Percentiles rank a stretch among this genome's conserved stretches.
These are phyloP conservation scores for Bellardia bayeri DNA, from an alignment of 2,888 invertebrate species.

Conservation along the genomic window DNA sequence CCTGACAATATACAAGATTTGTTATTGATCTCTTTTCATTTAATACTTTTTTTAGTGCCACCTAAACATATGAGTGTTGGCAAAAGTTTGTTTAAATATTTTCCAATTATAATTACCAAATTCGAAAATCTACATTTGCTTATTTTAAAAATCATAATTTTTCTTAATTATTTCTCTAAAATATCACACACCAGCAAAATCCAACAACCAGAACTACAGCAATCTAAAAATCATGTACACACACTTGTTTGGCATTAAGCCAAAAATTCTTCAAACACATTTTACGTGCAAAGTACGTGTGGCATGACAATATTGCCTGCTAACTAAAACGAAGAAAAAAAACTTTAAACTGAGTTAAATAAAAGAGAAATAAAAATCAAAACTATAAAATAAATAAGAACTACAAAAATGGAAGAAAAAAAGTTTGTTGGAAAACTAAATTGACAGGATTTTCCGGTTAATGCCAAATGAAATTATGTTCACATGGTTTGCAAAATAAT, in stretches of 20 bases:
- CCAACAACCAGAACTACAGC: background rate
- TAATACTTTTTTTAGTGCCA: background rate
- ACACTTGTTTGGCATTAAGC: slow-evolving; percentile 71
- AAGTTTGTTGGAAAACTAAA: slow-evolving; percentile 67
- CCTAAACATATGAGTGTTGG: too few species aligned
- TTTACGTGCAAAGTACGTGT: slow-evolving; percentile 67
- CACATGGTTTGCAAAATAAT: slow-evolving; percentile 58
- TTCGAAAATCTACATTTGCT: background rate
- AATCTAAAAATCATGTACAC: slow-evolving; percentile 62
- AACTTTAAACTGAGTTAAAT: slow-evolving; percentile 17
- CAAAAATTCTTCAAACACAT: slow-evolving; percentile 61
- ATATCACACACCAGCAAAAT: slow-evolving; percentile 18
- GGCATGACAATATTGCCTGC: slow-evolving; percentile 65
- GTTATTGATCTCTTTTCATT: background rate
- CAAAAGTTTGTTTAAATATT: slow-evolving; percentile 7
- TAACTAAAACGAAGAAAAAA: slow-evolving; percentile 13
- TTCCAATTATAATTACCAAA: background rate
- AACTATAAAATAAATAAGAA: slow-evolving; percentile 54
- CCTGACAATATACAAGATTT: too few species aligned
- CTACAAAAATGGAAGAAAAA: background rate
- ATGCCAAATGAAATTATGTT: slow-evolving; percentile 73
- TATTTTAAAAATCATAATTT: slow-evolving; percentile 38
- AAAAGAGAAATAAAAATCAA: background rate
- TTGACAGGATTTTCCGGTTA: slow-evolving; percentile 78
- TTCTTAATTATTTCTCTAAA: slow-evolving; percentile 51